Conservation (phyloP, 2,888 invertebrate species). For the Dicyrtoma fusca region DNA sequence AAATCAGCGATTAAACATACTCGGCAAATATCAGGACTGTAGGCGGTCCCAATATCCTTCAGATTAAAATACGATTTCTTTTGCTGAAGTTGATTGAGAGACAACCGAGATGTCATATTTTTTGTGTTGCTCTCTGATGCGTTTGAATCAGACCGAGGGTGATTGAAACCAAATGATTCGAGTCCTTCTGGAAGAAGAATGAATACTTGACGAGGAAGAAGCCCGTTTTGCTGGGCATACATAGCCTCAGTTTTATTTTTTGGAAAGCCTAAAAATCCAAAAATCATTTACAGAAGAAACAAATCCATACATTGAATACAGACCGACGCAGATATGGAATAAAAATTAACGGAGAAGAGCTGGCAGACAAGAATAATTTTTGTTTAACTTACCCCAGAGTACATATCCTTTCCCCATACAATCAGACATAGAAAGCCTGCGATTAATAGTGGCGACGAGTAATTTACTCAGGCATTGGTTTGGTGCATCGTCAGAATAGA, state of each 20-base stretch:
- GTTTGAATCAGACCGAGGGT: background rate
- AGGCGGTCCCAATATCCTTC: constrained; percentile 45
- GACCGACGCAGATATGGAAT: background rate
- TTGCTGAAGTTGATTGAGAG: constrained; percentile 32
- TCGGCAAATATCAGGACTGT: constrained; percentile 45
- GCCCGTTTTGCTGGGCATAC: constrained; percentile 48
- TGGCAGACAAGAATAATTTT: background rate
- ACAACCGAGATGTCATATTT: constrained; percentile 13
- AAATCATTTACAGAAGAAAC: too few relatives aligned
- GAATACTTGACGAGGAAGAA: constrained; percentile 51
- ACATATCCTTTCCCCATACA: constrained; percentile 46
- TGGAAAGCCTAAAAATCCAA: constrained; percentile 51
- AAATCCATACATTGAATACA: too few relatives aligned
- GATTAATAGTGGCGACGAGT: constrained; percentile 39
- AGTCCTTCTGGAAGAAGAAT: constrained; percentile 43
- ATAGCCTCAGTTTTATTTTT: constrained; percentile 45
- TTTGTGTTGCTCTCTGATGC: background rate
- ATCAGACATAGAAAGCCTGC: constrained; percentile 39
- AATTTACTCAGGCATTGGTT: constrained; percentile 40
- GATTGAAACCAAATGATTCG: background rate
- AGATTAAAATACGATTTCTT: constrained; percentile 28
- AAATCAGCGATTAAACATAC: too few relatives aligned
- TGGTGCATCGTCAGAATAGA: constrained; percentile 3
- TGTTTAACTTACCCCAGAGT: constrained; percentile 43
- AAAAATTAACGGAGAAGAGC: background rate